Percentiles rank a stretch among this genome's conserved stretches.
These are phyloP conservation scores for Bubo bubo DNA, from an alignment of 2,113 vertebrate species.

Conservation along the genomic window DNA sequence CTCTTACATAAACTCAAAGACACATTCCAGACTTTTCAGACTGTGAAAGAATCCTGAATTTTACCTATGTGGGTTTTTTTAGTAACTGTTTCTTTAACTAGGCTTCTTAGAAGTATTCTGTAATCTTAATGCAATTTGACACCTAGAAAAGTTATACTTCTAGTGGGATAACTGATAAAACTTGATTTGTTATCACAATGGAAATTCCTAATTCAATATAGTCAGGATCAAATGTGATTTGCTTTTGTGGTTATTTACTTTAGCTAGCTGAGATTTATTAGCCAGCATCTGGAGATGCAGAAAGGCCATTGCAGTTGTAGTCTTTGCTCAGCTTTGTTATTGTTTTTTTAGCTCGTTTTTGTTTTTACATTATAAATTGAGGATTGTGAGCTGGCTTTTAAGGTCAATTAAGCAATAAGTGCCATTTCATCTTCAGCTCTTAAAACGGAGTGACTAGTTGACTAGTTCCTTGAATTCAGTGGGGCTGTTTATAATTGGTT, in stretches of 20 bases:
- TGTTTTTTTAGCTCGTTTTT: background rate
- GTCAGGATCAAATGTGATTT: background rate
- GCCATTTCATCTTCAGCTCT: background rate
- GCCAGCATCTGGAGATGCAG: background rate
- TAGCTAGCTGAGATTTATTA: background rate
- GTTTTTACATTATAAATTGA: slow-evolving; percentile 9
- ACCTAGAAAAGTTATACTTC: background rate
- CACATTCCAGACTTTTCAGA: background rate
- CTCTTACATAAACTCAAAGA: background rate
- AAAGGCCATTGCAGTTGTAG: background rate
- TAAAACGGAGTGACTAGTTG: background rate
- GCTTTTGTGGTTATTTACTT: background rate
- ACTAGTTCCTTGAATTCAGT: background rate
- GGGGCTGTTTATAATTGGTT: background rate
- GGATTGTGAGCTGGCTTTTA: background rate
- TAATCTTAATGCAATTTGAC: background rate
- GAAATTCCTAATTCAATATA: slow-evolving; percentile 11
- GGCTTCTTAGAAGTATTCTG: background rate
- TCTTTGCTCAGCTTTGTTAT: background rate
- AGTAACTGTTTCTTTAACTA: background rate
- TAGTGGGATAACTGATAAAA: background rate
- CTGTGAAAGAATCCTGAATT: background rate
- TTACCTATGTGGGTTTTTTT: background rate
- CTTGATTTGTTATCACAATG: background rate
- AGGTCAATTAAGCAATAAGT: background rate